Base-by-base conservation (phyloP, 2,797 vertebrate species). In the Hypotaenidia okinawae region DNA sequence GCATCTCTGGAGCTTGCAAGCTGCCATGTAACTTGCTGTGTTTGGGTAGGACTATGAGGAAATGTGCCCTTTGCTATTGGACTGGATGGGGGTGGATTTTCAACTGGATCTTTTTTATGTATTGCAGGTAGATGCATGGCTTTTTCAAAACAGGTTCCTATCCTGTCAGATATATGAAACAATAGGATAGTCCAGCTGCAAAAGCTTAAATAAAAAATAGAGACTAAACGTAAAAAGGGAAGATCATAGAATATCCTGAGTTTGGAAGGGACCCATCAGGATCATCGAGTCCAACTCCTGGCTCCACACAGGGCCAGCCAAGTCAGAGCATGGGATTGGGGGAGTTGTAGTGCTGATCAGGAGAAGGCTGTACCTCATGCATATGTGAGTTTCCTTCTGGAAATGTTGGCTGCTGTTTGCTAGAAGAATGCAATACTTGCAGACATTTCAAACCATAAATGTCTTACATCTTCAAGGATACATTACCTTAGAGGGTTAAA, bases 21-120 rank as follows among this genome's bases (percentile, higher is more conserved):
- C 49, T 63, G 43, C 11, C 67, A 3, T 0, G 5, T 43, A 6
- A 80, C 0, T 7, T 45, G 6, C 21, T 67, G 22, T 51, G 43
- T 52, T 83, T 52, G 49, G 30, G 18, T 28, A 57, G 28, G 18
- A 52, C 25, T 28, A 25, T 10, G 47, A 45, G 49, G 28, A 32
- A 49, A 10, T 6, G 5, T 33, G 57, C 4, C 66, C 17, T 79
- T 74, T 35, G 59, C 18, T 5, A 84, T 41, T 35, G 30, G 51
- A 35, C 16, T 57, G 68, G 52, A 41, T 1, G 2, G 57, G 43
- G 7, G 6, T 61, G 37, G 35, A n/a, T 22, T 54, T 63, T 78
- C 47, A 82, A 51, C 17, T 25, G 24, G 43, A 13, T 32, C 14
- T 13, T 61, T 59, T 59, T 57, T 32, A 6, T 24, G 7, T 23